Conservation (phyloP, 2,113 vertebrate genomes). For the Prionailurus viverrinus region DNA sequence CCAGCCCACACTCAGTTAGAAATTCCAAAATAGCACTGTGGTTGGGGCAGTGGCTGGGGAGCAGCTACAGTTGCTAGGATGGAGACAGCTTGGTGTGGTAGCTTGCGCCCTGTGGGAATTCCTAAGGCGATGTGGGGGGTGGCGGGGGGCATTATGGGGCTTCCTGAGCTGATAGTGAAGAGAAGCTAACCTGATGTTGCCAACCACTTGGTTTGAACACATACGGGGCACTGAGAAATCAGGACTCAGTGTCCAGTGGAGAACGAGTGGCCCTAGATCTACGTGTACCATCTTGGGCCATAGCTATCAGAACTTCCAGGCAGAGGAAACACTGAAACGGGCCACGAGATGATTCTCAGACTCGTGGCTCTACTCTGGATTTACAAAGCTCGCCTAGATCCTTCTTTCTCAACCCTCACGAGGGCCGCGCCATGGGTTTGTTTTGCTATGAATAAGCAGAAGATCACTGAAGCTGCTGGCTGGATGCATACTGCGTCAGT, state of each 20-base stretch:
- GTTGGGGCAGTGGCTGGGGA: constrained; percentile 43
- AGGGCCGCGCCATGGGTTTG: not conserved
- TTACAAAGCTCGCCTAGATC: constrained; percentile 15
- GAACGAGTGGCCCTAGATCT: not conserved
- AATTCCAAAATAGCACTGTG: constrained; percentile 63
- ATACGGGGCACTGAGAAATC: not conserved
- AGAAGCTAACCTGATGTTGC: not conserved
- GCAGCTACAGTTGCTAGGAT: not conserved
- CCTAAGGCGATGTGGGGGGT: not conserved
- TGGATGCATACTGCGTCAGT: not conserved
- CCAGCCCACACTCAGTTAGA: constrained; percentile 68
- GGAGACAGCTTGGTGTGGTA: not conserved
- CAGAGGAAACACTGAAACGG: not conserved
- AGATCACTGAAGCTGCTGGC: not conserved
- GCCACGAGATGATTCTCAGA: not conserved
- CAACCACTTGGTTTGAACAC: not conserved
- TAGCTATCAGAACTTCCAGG: not conserved
- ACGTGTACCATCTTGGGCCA: not conserved
- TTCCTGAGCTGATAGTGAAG: not conserved
- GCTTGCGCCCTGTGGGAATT: not conserved
- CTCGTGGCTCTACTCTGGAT: not conserved
- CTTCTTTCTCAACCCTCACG: not conserved
- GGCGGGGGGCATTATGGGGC: not conserved
- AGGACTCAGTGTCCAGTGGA: not conserved
- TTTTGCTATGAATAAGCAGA: constrained; percentile 21